A percentile compares a stretch with the other conserved stretches of the same genome.
phyloP scores from a whole-genome alignment of 2,113 vertebrate genomes.

The Syrrhaptes paradoxus region DNA sequence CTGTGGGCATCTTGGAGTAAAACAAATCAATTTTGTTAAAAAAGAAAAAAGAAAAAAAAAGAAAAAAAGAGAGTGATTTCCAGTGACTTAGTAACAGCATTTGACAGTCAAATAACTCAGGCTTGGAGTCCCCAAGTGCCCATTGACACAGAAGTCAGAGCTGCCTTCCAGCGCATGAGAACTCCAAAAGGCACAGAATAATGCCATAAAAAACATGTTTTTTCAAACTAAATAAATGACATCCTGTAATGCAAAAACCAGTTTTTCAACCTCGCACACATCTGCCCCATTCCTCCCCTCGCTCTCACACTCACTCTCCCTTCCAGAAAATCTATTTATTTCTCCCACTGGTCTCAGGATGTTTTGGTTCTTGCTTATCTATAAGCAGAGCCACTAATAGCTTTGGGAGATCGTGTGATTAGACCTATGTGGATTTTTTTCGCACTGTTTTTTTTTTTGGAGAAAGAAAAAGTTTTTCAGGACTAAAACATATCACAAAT shows the following conservation, averaged over 20 bases:
- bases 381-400: conserved; percentile 21
- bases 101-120: conserved; percentile 52
- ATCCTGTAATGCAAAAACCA: conserved; percentile 63
- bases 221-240: conserved; percentile 61
- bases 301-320: conserved; percentile 47
- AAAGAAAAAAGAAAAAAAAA: not conserved
- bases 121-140: conserved; percentile 17
- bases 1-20: conserved; percentile 11
- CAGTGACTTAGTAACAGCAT: not conserved
- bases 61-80: not conserved
- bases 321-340: conserved; percentile 63
- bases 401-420: conserved; percentile 18
- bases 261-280: conserved; percentile 16
- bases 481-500: not conserved
- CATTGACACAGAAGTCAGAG: conserved; percentile 51
- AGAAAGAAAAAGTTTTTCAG: not conserved
- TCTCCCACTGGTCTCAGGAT: conserved; percentile 54
- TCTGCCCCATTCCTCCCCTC: conserved; percentile 5
- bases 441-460: not conserved
- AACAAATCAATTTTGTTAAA: conserved; percentile 27
- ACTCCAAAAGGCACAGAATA: conserved; percentile 22
- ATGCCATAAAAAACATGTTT: conserved; percentile 27
- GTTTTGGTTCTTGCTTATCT: conserved; percentile 66
- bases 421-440: not conserved
- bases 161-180: conserved; percentile 33